Conservation (phyloP, 2,113 vertebrate genomes). For the Mustelus asterias region DNA sequence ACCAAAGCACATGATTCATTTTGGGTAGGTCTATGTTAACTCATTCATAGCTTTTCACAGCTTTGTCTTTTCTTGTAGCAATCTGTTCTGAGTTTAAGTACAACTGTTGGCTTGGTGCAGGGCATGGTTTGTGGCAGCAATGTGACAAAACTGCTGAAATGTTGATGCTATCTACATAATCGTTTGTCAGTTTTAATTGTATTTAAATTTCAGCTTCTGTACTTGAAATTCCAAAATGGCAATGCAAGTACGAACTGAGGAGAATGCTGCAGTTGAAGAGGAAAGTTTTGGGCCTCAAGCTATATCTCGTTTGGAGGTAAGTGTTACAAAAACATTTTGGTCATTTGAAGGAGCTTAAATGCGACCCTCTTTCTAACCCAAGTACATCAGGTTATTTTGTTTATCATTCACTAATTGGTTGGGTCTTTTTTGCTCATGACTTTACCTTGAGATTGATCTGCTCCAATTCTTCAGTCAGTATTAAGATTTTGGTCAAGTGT, state of each 20-base stretch:
- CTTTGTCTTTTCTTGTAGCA: background rate
- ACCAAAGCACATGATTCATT: background rate
- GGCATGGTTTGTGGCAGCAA: background rate
- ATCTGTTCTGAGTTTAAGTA: background rate
- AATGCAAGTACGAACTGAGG: constrained; percentile 68
- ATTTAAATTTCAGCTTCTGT: background rate
- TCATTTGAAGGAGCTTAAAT: background rate
- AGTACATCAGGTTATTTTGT: background rate
- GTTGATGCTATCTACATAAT: background rate
- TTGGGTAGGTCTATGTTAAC: background rate
- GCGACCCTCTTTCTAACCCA: background rate
- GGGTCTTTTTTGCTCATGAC: background rate
- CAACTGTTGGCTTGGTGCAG: background rate
- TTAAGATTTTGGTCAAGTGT: background rate
- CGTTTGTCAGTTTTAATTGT: background rate
- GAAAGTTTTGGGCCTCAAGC: constrained; percentile 87
- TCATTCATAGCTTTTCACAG: background rate
- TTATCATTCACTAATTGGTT: background rate
- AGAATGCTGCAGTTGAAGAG: constrained; percentile 65
- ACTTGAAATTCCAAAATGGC: constrained; percentile 62
- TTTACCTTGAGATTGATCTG: background rate
- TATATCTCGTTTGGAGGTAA: constrained; percentile 77
- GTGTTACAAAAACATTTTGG: background rate
- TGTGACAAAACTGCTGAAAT: background rate
- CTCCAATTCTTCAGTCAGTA: background rate